Conservation (phyloP, 2,797 vertebrate genomes). For the Girardinus metallicus region DNA sequence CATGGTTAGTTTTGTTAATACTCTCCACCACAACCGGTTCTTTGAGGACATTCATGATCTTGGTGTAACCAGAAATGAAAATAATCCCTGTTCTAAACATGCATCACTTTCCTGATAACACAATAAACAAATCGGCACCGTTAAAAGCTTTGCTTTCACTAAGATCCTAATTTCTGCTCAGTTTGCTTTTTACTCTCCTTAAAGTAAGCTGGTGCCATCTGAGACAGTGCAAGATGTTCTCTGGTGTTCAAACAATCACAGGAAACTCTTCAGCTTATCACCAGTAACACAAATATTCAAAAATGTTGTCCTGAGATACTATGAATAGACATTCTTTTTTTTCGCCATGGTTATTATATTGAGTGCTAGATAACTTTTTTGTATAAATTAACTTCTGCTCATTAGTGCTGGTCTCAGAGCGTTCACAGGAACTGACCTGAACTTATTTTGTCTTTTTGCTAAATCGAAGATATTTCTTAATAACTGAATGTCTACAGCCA, state of each 20-base stretch:
- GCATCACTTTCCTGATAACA: neutral
- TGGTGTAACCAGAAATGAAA: no score
- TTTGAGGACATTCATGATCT: no score
- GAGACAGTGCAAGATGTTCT: neutral
- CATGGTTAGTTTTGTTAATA: no score
- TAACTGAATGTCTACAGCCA: neutral
- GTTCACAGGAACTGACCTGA: neutral
- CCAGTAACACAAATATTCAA: conserved; percentile 3
- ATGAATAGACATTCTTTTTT: neutral
- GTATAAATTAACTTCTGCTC: neutral
- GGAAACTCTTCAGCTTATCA: conserved; percentile 24
- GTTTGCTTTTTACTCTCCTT: neutral
- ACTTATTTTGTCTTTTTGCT: neutral
- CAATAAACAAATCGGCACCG: neutral
- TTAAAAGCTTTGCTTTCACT: neutral
- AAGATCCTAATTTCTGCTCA: neutral
- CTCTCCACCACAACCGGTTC: no score
- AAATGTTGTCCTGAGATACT: neutral
- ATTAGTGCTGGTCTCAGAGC: neutral
- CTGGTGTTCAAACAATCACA: conserved; percentile 12
- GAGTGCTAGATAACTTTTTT: neutral
- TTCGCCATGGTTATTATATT: neutral
- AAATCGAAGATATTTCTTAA: conserved; percentile 10
- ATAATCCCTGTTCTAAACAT: neutral
- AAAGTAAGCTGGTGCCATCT: conserved; percentile 2